phyloP scores from a whole-genome alignment of 2,797 vertebrate species.

The Oryzias sinensis region DNA sequence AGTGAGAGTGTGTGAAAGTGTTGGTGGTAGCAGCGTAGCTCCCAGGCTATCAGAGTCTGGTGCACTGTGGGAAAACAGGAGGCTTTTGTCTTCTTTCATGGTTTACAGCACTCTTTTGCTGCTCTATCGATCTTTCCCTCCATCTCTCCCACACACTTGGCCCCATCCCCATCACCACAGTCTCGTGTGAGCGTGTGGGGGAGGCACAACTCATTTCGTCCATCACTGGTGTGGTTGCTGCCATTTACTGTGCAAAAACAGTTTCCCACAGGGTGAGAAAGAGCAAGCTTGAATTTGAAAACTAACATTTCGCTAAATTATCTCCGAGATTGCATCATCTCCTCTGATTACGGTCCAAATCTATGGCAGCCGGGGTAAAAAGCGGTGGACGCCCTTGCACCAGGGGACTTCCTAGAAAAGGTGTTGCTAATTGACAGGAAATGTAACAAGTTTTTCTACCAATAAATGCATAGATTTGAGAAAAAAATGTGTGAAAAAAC shows the following conservation, averaged over 20 bases:
- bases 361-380: neutral
- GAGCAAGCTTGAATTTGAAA: constrained; percentile 2
- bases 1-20: constrained; percentile 42
- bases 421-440: neutral
- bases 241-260: constrained; percentile 47
- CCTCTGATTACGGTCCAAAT: neutral
- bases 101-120: constrained; percentile 74
- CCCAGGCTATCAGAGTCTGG: constrained; percentile 65
- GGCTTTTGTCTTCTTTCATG: constrained; percentile 78
- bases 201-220: constrained; percentile 50
- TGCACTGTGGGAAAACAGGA: constrained; percentile 75
- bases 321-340: too few relatives aligned
- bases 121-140: constrained; percentile 74
- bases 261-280: constrained; percentile 39
- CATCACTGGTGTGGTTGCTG: constrained; percentile 48
- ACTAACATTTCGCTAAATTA: neutral
- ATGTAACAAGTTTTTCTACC: neutral
- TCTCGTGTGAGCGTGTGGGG: constrained; percentile 56
- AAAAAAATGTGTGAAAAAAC: constrained; percentile 2
- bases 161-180: constrained; percentile 47
- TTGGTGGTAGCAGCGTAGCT: constrained; percentile 54
- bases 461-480: constrained; percentile 6
- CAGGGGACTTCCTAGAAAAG: neutral
- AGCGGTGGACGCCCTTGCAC: neutral
- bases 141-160: constrained; percentile 73